Base-by-base conservation (phyloP, 2,888 invertebrate species). In the Nomada ruficornis region DNA sequence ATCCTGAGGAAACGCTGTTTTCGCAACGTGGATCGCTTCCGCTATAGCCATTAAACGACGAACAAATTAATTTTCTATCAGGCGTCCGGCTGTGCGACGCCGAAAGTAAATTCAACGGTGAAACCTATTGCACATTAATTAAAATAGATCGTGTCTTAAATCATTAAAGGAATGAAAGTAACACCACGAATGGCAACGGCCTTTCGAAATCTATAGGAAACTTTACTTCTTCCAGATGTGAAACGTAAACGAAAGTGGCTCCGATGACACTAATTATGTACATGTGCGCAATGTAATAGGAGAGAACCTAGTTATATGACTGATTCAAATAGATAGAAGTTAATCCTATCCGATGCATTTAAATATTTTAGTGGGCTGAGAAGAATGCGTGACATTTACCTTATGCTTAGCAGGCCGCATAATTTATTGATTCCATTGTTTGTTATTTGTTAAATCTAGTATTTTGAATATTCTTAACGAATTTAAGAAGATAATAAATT, bases 51-150 rank as follows among this genome's bases (percentile, higher is more conserved):
- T 67, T 62, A 67, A 65, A 55, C 50, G 55, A 52, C 36, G 29
- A 15, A 62, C 63, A 36, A 71, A 80, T 70, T 67, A 54, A 77
- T 77, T 76, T 60, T 54, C 70, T 26, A 54, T 26, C 26, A 59
- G 13, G 47, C 36, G 67, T 20, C 55, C 62, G 70, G 47, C 60
- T 10, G 80, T 86, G 80, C 79, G 80, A 67, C 70, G 82, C 82
- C 80, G 86, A 87, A 86, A 87, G 84, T 84, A 87, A 84, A 86
- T 75, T 59, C 74, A 72, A 67, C 70, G 82, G 85, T 83, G 86
- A 86, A 86, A 87, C 52, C 69, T 65, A 69, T 73, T 69, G 69
- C 26, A 20, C 42, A 23, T 77, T 71, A 69, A 72, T 60, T 76
- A 57, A 68, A 64, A 69, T 67, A 5, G 73, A 62, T 67, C 73